These are phyloP conservation scores for Euproctis similis DNA, from an alignment of 2,888 invertebrate genomes.

Conservation along the genomic window DNA sequence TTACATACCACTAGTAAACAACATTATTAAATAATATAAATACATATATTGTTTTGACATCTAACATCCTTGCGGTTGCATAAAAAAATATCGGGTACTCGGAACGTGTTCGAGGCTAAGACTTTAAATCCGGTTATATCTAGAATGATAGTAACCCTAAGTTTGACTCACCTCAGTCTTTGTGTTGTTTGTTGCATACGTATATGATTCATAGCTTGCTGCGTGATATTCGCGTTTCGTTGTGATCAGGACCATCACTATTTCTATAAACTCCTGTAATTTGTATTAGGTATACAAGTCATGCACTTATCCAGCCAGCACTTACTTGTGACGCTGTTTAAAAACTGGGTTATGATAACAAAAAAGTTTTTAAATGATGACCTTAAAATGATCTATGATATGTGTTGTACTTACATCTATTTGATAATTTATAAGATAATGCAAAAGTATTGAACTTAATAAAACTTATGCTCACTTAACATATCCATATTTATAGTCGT, in stretches of 20 bases:
- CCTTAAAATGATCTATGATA: no score
- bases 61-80: constrained; percentile 11
- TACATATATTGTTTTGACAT: constrained; percentile 6
- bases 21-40: no score
- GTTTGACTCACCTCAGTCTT: constrained; percentile 23
- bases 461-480: no score
- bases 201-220: constrained; percentile 42
- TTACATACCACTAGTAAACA: no score
- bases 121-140: constrained; percentile 21
- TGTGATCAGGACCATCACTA: constrained; percentile 38
- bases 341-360: no score
- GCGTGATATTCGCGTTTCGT: constrained; percentile 48
- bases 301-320: constrained; percentile 11
- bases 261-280: constrained; percentile 34
- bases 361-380: no score
- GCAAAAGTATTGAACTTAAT: no score
- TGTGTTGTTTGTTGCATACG: constrained; percentile 7
- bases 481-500: no score
- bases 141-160: constrained; percentile 20
- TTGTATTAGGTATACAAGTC: constrained; percentile 28
- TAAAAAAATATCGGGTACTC: constrained; percentile 11
- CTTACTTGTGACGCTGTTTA: no score
- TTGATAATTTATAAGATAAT: no score
- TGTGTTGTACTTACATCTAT: no score
- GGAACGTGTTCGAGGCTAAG: constrained; percentile 11